A percentile compares a stretch with the other conserved stretches of the same genome.
Conservation (phyloP, 2,797 vertebrate species). For the Pterois miles region DNA sequence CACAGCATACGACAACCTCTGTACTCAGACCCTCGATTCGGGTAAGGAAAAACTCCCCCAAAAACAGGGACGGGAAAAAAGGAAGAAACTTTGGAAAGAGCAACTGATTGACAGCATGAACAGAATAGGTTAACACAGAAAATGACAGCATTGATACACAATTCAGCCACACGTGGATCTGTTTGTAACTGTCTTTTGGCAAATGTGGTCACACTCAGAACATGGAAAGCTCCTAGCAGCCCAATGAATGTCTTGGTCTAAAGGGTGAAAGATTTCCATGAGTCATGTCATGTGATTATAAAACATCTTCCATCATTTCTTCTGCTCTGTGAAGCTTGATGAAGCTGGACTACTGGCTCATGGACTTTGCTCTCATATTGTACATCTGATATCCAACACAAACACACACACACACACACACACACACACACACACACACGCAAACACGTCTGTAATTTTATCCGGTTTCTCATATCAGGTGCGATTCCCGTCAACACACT, state of each 20-base stretch:
- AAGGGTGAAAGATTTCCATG: constrained; percentile 50
- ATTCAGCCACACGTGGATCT: too few species aligned
- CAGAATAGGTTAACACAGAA: not conserved
- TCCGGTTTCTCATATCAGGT: constrained; percentile 55
- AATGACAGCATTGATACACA: not conserved
- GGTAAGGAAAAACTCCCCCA: not conserved
- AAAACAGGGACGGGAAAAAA: not conserved
- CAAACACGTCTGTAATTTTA: constrained; percentile 37
- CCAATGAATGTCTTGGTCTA: not conserved
- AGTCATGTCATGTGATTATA: constrained; percentile 1
- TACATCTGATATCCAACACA: constrained; percentile 53
- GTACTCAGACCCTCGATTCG: not conserved
- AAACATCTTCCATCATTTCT: constrained; percentile 2
- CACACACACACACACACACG: not conserved
- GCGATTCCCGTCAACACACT: constrained; percentile 56
- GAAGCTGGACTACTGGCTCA: constrained; percentile 32
- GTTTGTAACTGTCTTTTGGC: not conserved
- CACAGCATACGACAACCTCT: not conserved
- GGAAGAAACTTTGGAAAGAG: not conserved
- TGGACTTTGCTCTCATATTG: constrained; percentile 25
- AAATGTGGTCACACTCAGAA: not conserved
- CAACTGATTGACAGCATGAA: too few species aligned
- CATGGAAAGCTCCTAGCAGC: not conserved
- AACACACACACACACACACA: constrained; percentile 18
- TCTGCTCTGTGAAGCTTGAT: constrained; percentile 25